Evolutionary conservation across 2,113 vertebrate species (phyloP), one percentile per base, ranked within the genome.

Genomic region (Podarcis cretensis): DNA sequence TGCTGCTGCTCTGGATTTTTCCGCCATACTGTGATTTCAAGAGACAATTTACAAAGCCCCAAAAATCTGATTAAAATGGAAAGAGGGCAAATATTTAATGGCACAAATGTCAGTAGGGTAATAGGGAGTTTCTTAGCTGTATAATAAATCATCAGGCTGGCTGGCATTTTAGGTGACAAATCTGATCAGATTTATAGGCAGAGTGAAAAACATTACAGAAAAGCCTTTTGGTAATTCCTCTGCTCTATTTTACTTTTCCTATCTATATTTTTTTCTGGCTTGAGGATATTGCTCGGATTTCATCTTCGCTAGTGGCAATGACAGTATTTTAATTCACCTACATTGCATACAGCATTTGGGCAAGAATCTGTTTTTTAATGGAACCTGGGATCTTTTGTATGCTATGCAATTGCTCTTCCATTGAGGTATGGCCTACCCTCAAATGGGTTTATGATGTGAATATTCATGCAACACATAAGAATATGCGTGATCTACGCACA

Each of bases 171-270:
- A 0, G 0, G 0, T 77, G 54, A 30, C 9, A 89, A 82, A 84
- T 89, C 18, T 35, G 54, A 54, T 69, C 32, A 23, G 83, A 79
- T 92, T 93, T 95, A 83, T 76, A 48, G 21, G 8, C 43, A 48
- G 82, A 3, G 76, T 85, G 23, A 76, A 75, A 81, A 81, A 81
- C 84, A 76, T 57, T 68, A 6, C 16, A 9, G 0, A 59, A 84
- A n/a, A 83, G 4, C 25, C 65, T 84, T 86, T 91, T 43, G 25
- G 71, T 89, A 91, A 85, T 89, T 92, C 3, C 59, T 91, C 43
- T 85, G 74, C 63, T 87, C 14, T 85, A 27, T 57, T 84, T 40
- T 83, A 14, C 10, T 88, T 93, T 84, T 81, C 14, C 14, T 87
- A 81, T 74, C 43, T 87, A 14, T 32, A 16, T 3, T 83, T 59